phyloP scores from a whole-genome alignment of 1,140 invertebrate genomes.

The Pachyrhynchus sulphureomaculatus region DNA sequence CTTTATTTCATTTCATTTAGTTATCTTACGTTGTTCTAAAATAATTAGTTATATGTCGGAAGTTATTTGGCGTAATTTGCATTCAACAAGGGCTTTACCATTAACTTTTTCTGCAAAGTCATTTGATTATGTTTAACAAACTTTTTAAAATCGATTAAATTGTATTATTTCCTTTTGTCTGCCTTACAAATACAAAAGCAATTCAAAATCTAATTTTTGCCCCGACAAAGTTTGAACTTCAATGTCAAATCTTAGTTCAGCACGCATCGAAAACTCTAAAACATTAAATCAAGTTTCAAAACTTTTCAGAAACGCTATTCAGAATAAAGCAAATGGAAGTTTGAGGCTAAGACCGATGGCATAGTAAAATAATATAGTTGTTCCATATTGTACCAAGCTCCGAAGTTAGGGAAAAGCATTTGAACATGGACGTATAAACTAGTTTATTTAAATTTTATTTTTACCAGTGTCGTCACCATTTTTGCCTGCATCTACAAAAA shows the following conservation, averaged over 20 bases:
- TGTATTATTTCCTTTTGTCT: neutral
- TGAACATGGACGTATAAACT: neutral
- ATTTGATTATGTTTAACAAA: no score
- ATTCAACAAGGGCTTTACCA: no score
- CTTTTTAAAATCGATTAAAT: no score
- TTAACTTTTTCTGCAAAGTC: no score
- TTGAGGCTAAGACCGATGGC: constrained; percentile 19
- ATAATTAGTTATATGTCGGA: no score
- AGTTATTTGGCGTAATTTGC: no score
- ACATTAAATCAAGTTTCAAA: constrained; percentile 34
- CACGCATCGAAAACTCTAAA: constrained; percentile 30
- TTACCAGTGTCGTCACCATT: no score
- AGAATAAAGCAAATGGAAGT: constrained; percentile 25
- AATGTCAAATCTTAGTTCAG: constrained; percentile 19
- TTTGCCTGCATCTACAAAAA: no score
- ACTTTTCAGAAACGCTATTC: constrained; percentile 24
- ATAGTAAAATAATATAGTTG: constrained; percentile 25
- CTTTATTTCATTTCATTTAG: no score
- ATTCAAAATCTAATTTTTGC: constrained; percentile 31
- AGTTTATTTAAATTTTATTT: neutral
- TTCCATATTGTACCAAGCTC: constrained; percentile 28
- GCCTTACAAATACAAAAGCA: constrained; percentile 19
- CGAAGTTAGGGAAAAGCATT: neutral
- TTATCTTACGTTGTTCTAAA: no score
- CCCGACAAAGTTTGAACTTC: constrained; percentile 26